phyloP scores from a whole-genome alignment of 1,140 invertebrate genomes.

The Anastrepha obliqua region DNA sequence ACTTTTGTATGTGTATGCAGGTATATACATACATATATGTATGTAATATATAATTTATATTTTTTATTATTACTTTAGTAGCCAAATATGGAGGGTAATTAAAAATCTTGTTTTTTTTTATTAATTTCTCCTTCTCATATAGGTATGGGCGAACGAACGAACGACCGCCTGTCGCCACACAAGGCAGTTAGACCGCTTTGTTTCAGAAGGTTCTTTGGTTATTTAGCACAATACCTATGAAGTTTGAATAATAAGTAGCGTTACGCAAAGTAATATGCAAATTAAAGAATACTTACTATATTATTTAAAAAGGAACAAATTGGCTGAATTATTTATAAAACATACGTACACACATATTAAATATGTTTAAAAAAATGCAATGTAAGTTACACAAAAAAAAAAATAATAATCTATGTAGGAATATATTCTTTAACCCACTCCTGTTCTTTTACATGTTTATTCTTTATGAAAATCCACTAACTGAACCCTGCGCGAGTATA shows the following conservation, averaged over 20 bases:
- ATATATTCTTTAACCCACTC: no score
- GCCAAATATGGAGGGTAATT: conserved; percentile 41
- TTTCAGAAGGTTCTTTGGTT: conserved; percentile 29
- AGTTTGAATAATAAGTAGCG: conserved; percentile 14
- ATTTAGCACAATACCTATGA: conserved; percentile 48
- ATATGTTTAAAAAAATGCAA: no score
- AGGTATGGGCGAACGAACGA: not conserved
- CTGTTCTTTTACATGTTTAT: no score
- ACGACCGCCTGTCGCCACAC: not conserved
- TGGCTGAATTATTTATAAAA: no score
- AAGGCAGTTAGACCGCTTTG: conserved; percentile 48
- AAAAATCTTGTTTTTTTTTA: conserved; percentile 44
- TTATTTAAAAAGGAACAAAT: not conserved
- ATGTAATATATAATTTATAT: not conserved
- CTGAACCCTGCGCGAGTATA: no score
- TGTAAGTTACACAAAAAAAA: no score
- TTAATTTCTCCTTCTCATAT: conserved; percentile 40
- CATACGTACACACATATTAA: no score
- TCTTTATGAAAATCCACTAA: no score
- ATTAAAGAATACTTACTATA: not conserved
- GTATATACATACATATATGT: not conserved
- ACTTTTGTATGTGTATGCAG: not conserved
- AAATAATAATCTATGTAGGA: no score
- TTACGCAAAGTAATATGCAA: not conserved
- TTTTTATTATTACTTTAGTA: conserved; percentile 44